These are phyloP conservation scores for Nycticorax nycticorax DNA, from an alignment of 2,113 vertebrate genomes.

Conservation along the genomic window DNA sequence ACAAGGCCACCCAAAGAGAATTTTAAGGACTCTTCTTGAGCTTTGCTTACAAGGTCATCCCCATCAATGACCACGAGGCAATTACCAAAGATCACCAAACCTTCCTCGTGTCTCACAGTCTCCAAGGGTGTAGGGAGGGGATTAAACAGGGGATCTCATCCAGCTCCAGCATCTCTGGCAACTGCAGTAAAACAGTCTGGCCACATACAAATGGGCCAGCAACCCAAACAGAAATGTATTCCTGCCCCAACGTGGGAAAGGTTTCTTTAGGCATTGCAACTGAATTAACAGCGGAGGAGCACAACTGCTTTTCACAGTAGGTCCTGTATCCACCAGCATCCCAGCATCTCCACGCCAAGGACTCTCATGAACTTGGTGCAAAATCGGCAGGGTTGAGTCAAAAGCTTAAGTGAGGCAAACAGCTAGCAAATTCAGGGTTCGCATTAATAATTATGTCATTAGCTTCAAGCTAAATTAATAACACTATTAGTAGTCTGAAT, in stretches of 20 bases:
- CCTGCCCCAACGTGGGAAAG: background rate
- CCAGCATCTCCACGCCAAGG: background rate
- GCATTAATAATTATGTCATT: conserved; percentile 1
- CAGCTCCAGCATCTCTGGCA: background rate
- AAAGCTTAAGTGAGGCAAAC: background rate
- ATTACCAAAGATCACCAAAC: background rate
- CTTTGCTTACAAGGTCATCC: background rate
- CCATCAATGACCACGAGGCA: background rate
- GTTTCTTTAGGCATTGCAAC: background rate
- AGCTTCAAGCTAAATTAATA: conserved; percentile 18
- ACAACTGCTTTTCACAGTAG: background rate
- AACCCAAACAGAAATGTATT: background rate
- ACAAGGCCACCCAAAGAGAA: background rate
- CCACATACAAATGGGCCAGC: background rate
- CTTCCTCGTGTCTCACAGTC: background rate
- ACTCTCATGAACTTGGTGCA: background rate
- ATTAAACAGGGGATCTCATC: background rate
- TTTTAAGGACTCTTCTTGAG: background rate
- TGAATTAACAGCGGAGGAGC: background rate
- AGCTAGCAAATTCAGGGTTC: background rate
- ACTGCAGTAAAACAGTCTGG: background rate
- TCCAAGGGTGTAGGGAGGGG: background rate
- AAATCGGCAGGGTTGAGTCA: background rate
- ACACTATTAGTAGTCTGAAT: background rate
- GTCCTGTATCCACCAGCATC: background rate